Percentiles rank a stretch among this genome's conserved stretches.
phyloP scores from a whole-genome alignment of 2,113 vertebrate species.

The Thermophis baileyi region DNA sequence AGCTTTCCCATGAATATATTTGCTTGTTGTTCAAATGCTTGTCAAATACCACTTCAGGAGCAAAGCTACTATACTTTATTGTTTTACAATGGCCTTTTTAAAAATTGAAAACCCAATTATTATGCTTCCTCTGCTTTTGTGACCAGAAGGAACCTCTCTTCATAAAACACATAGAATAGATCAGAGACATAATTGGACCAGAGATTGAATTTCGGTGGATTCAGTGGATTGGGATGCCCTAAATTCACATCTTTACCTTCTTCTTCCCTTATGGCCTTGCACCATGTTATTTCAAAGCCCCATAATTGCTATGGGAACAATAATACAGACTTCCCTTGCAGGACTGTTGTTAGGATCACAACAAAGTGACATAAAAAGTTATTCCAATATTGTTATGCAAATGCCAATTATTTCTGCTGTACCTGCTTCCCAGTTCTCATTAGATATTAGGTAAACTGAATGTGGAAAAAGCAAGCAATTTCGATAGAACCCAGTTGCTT shows the following conservation, averaged over 20 bases:
- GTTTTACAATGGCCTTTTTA: background rate
- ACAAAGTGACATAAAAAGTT: background rate
- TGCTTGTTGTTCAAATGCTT: background rate
- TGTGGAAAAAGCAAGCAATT: background rate
- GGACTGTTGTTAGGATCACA: background rate
- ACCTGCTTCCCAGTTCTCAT: background rate
- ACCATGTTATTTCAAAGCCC: background rate
- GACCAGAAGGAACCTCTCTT: background rate
- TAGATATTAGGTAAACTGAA: background rate
- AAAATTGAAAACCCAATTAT: background rate
- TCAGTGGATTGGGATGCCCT: background rate
- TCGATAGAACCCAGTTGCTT: background rate
- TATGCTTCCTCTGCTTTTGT: background rate
- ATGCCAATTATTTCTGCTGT: background rate
- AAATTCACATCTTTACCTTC: fast-evolving
- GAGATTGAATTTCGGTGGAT: background rate
- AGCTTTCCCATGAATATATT: fast-evolving
- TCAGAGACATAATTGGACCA: background rate
- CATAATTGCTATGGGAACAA: background rate
- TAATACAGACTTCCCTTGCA: background rate
- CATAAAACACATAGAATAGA: background rate
- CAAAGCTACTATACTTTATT: background rate
- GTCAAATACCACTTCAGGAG: background rate
- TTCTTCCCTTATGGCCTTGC: background rate
- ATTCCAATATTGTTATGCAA: background rate